phyloP scores from a whole-genome alignment of 2,888 invertebrate species.

The Drosophila anomalata region DNA sequence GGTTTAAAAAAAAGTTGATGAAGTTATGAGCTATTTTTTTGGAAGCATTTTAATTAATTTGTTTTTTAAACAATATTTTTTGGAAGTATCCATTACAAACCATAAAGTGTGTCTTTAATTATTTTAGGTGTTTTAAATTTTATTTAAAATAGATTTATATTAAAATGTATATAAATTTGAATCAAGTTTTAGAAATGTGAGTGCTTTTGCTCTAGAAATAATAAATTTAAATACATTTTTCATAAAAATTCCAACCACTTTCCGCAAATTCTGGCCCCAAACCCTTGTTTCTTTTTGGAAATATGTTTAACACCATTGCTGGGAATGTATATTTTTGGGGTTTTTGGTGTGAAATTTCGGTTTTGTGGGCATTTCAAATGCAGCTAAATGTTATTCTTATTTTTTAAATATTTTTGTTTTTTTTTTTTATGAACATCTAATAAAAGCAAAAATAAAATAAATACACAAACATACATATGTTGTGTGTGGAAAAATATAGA shows the following conservation, averaged over 20 bases:
- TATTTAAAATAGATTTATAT: too few relatives aligned
- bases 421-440: slow-evolving; percentile 29
- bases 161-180: too few relatives aligned
- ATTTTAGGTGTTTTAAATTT: too few relatives aligned
- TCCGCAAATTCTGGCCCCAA: neutral
- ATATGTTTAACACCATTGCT: neutral
- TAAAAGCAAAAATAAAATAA: slow-evolving; percentile 2
- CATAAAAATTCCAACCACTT: neutral
- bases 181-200: too few relatives aligned
- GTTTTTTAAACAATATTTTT: too few relatives aligned
- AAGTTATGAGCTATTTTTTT: neutral
- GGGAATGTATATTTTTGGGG: neutral
- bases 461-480: slow-evolving; percentile 5
- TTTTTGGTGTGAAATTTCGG: neutral
- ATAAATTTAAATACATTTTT: too few relatives aligned
- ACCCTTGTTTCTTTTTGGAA: neutral
- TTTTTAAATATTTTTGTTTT: neutral
- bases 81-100: too few relatives aligned
- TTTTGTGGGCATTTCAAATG: slow-evolving; percentile 27
- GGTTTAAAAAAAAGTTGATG: neutral
- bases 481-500: slow-evolving; percentile 15
- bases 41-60: too few relatives aligned
- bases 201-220: too few relatives aligned
- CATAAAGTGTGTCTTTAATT: too few relatives aligned
- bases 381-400: slow-evolving; percentile 21